Conservation (phyloP, 1,140 invertebrate species). For the Drosophila neocordata region DNA sequence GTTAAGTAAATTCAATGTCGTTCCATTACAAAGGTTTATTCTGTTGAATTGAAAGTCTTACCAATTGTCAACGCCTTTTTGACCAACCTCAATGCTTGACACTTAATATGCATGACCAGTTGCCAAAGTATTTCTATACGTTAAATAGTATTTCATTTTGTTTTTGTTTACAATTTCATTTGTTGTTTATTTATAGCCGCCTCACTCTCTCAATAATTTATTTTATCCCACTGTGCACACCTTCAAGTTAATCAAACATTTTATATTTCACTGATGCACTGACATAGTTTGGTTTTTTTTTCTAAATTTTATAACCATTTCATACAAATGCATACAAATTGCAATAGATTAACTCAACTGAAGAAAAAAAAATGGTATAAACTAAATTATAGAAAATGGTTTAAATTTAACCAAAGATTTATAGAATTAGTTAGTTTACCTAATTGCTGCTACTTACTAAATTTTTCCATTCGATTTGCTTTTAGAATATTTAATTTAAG, state of each 20-base stretch:
- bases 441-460: neutral
- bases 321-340: conserved; percentile 64
- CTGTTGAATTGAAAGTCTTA: conserved; percentile 52
- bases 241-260: conserved; percentile 44
- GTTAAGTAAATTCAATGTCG: conserved; percentile 56
- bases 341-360: neutral
- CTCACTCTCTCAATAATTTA: conserved; percentile 30
- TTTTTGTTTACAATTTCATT: conserved; percentile 42
- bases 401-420: no score
- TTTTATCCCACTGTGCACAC: conserved; percentile 48
- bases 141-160: conserved; percentile 30
- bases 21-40: conserved; percentile 7
- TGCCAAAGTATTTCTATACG: neutral
- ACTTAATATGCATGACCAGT: conserved; percentile 60
- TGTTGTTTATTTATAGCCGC: conserved; percentile 27
- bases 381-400: no score
- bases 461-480: neutral
- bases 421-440: no score
- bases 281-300: conserved; percentile 47
- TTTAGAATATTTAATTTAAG: neutral
- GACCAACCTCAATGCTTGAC: conserved; percentile 65
- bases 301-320: conserved; percentile 27
- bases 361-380: conserved; percentile 33
- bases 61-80: conserved; percentile 50
- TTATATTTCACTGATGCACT: conserved; percentile 63